Base-by-base conservation (phyloP, 2,797 vertebrate genomes). In the Alfaro cultratus region DNA sequence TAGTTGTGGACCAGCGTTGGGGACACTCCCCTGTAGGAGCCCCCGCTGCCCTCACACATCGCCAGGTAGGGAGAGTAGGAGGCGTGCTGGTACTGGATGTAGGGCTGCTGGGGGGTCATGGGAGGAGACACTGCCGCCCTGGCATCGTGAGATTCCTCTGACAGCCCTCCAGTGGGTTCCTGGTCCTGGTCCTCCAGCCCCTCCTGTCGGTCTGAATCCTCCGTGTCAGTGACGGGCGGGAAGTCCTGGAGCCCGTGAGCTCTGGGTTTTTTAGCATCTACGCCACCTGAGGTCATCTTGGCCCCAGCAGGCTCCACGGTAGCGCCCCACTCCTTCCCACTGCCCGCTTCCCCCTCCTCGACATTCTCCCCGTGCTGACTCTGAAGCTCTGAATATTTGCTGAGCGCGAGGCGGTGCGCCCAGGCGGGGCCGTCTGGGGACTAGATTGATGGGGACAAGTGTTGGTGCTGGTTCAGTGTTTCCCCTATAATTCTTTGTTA, bases 1-100 rank as follows among this genome's bases (percentile, higher is more conserved):
- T 99, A 99, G 79, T 96, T 97, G 94, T 99, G 98, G 95, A 99
- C 97, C 88, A 99, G 93, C 78, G 98, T 97, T 1, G 98, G 98
- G 87, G 98, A 99, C 81, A 98, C 96, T 82, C 97, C 98, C 1
- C 97, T 95, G 91, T 98, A 99, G 75, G 97, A 97, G 79, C 96
- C 96, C 91, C 97, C 97, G 85, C 95, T 94, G 47, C 97, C 94
- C 93, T 99, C 98, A 57, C 98, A 98, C 96, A 99, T 97, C 84
- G 98, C 97, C 31, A 98, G 96, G 94, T 99, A 99, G 26, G 98
- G 96, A 2, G 68, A 88, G 80, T 92, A 95, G 85, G 99, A 97
- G 75, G 97, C 96, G 87, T 99, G 97, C 95, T 99, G 95, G 94
- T 98, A 99, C 93, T 99, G 98, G 86, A 98, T 96, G 92, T 98